These are phyloP conservation scores for Pteropus alecto DNA, from an alignment of 2,113 vertebrate genomes.

Conservation along the genomic window DNA sequence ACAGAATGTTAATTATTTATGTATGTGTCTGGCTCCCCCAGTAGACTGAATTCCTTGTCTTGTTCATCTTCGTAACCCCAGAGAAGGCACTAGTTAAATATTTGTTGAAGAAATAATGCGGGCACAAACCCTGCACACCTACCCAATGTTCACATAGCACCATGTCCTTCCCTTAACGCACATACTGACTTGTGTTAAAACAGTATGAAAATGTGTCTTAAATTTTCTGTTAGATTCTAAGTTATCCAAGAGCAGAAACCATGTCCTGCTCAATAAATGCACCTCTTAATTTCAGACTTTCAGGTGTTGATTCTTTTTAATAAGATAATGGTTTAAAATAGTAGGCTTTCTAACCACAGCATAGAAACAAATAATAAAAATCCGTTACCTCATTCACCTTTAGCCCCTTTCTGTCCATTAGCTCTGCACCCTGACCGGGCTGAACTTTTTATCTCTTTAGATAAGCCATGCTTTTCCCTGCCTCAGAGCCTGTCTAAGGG, in stretches of 20 bases:
- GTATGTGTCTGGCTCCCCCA: background rate
- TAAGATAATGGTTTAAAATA: background rate
- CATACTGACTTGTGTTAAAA: background rate
- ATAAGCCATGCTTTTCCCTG: background rate
- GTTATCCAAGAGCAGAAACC: background rate
- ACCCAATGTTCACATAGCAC: no score
- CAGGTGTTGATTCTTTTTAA: background rate
- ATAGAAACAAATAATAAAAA: conserved; percentile 6
- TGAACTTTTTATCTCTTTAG: background rate
- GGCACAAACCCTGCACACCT: background rate
- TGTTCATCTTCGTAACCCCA: background rate
- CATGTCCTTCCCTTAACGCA: background rate
- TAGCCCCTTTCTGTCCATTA: background rate
- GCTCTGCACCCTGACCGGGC: background rate
- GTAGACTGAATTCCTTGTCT: background rate
- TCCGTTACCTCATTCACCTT: background rate
- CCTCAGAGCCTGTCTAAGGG: background rate
- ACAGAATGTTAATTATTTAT: background rate
- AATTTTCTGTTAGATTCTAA: conserved; percentile 3
- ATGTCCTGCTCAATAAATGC: background rate
- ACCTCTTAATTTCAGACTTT: background rate
- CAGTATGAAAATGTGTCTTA: background rate
- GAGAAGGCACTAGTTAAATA: background rate
- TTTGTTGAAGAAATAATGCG: background rate
- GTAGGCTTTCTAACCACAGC: background rate